These are phyloP conservation scores for Drosophila anomelani DNA, from an alignment of 2,888 invertebrate species.

Conservation along the genomic window DNA sequence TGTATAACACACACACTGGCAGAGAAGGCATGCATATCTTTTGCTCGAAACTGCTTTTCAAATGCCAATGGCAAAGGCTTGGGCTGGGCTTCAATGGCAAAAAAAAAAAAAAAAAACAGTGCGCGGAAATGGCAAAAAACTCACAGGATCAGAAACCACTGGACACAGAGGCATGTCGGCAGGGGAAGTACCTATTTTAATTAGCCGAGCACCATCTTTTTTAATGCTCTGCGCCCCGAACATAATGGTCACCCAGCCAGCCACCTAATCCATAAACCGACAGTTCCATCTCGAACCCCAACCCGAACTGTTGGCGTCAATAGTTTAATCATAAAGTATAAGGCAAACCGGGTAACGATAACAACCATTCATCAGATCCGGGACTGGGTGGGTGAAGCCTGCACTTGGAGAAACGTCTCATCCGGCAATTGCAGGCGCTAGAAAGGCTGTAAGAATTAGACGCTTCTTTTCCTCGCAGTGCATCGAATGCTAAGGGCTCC, in stretches of 20 bases:
- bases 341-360: slow-evolving; percentile 60
- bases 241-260: slow-evolving; percentile 61
- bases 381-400: slow-evolving; percentile 7
- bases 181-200: slow-evolving; percentile 60
- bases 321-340: slow-evolving; percentile 76
- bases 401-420: slow-evolving; percentile 20
- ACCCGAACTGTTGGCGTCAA: slow-evolving; percentile 52
- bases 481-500: slow-evolving; percentile 21
- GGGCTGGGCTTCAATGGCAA: slow-evolving; percentile 34
- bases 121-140: slow-evolving; percentile 37
- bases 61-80: slow-evolving; percentile 65
- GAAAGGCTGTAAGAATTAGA: neutral
- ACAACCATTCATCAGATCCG: slow-evolving; percentile 56
- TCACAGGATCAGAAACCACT: slow-evolving; percentile 40
- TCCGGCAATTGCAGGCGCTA: neutral
- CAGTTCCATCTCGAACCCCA: slow-evolving; percentile 9
- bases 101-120: slow-evolving; percentile 26
- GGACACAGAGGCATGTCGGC: slow-evolving; percentile 25
- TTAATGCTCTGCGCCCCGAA: slow-evolving; percentile 38
- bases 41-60: slow-evolving; percentile 51
- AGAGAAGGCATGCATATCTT: slow-evolving; percentile 24
- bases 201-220: slow-evolving; percentile 58
- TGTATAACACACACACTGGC: slow-evolving; percentile 56
- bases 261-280: slow-evolving; percentile 55
- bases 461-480: slow-evolving; percentile 16